Evolutionary conservation across 2,888 invertebrate genomes (phyloP), one percentile per base, ranked within the genome.

Genomic region (Rhagonycha fulva): DNA sequence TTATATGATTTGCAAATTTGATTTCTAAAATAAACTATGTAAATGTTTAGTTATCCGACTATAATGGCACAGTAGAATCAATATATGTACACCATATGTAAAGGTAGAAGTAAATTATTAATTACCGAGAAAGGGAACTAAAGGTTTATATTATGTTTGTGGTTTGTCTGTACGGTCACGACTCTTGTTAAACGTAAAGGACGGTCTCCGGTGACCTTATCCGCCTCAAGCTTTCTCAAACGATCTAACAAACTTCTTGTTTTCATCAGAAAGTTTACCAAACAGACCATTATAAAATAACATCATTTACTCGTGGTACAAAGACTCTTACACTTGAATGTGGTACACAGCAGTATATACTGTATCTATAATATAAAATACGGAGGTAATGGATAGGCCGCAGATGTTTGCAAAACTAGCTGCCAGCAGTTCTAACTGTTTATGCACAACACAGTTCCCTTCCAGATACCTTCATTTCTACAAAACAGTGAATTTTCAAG

Each of bases 81-180:
- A 47, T 82, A 82, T 82, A 83, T 82, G 81, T 82, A 76, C 75
- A 81, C 79, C 79, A 78, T 82, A 83, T 82, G 82, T 80, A 81
- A 82, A 82, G 82, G 81, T 81, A 79, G 76, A 75, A 80, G 81
- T 81, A 82, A 83, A 82, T 82, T 83, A 84, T 83, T 83, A 84
- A 84, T 83, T 84, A 82, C 80, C 80, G 76, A 71, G 80, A 82
- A 82, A 81, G 81, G 75, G 73, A 77, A 74, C 72, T 66, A 66
- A 74, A 47, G 71, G 75, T 70, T 75, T 71, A 75, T 62, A 71
- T 68, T 75, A 75, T 75, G 68, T 71, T 75, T 71, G 75, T 71
- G 71, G 75, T 71, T 68, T 62, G 71, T 75, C 75, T 71, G 71
- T 68, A 68, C 75, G 32, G 62, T 70, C 61, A 32, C 62, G 32